Evolutionary conservation across 1,140 invertebrate genomes (phyloP), one percentile per base, ranked within the genome.

Genomic region (Homalodisca vitripennis): DNA sequence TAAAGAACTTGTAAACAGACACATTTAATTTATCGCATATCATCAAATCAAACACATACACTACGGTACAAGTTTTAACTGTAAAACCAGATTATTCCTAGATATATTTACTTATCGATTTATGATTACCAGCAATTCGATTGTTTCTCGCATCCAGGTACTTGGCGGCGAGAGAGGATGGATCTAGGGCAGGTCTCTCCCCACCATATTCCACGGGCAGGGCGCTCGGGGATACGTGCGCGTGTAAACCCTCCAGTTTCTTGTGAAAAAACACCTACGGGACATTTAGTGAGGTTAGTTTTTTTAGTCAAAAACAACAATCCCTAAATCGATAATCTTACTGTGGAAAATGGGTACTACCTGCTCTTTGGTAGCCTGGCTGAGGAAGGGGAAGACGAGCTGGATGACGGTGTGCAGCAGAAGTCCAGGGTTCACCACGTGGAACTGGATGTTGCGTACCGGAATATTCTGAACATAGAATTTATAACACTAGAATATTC

Each of bases 261-360:
- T 74, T 73, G 47, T 75, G 74, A 51, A 75, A 75, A 60, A 69
- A 69, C 32, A 75, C 73, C 74, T 75, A 41, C 34, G n/a, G n/a
- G n/a, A n/a, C n/a, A n/a, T n/a, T n/a, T n/a, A n/a, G n/a, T n/a
- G n/a, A n/a, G n/a, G n/a, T n/a, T n/a, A n/a, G n/a, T n/a, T n/a
- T n/a, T n/a, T n/a, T n/a, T n/a, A n/a, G n/a, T n/a, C n/a, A n/a
- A n/a, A n/a, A n/a, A n/a, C n/a, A n/a, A n/a, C n/a, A n/a, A n/a
- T n/a, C n/a, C n/a, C n/a, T n/a, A n/a, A n/a, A n/a, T n/a, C n/a
- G n/a, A n/a, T n/a, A n/a, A n/a, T n/a, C n/a, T n/a, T n/a, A n/a
- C n/a, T n/a, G n/a, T n/a, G n/a, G n/a, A n/a, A n/a, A n/a, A n/a
- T n/a, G n/a, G n/a, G n/a, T n/a, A n/a, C 66, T n/a, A 75, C 74